Percentiles rank a stretch among this genome's conserved stretches.
These are phyloP conservation scores for Nerophis lumbriciformis DNA, from an alignment of 2,113 vertebrate species.

Conservation along the genomic window DNA sequence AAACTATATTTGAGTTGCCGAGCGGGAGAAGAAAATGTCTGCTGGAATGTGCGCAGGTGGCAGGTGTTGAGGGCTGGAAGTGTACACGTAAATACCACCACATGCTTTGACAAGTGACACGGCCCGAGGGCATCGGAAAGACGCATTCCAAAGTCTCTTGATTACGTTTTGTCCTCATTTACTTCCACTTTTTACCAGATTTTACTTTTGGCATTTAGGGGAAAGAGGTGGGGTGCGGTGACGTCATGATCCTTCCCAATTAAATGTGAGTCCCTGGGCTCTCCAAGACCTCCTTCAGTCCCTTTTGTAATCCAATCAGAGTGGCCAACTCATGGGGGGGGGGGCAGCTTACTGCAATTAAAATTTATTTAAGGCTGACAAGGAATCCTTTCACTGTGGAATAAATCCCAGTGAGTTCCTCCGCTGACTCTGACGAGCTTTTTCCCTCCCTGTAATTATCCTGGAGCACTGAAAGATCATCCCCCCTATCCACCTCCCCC, in stretches of 20 bases:
- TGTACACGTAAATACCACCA: constrained; percentile 69
- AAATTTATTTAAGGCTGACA: constrained; percentile 74
- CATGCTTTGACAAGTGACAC: constrained; percentile 71
- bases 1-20: background rate
- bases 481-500: too few relatives aligned
- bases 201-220: constrained; percentile 1
- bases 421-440: constrained; percentile 59
- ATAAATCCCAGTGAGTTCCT: constrained; percentile 65
- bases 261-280: constrained; percentile 22
- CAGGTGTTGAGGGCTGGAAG: constrained; percentile 17
- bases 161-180: constrained; percentile 35
- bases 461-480: constrained; percentile 46
- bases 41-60: background rate
- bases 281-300: constrained; percentile 21
- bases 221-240: background rate
- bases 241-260: constrained; percentile 13
- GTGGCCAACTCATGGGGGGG: constrained; percentile 47
- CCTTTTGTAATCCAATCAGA: constrained; percentile 62
- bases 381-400: constrained; percentile 69
- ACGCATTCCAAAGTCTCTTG: constrained; percentile 44
- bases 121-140: constrained; percentile 61
- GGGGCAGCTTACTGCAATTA: constrained; percentile 70
- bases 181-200: constrained; percentile 15
- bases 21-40: constrained; percentile 8
- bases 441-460: constrained; percentile 68